Evolutionary conservation across 2,113 vertebrate species (phyloP).

Genomic region (Bujurquina vittata): DNA sequence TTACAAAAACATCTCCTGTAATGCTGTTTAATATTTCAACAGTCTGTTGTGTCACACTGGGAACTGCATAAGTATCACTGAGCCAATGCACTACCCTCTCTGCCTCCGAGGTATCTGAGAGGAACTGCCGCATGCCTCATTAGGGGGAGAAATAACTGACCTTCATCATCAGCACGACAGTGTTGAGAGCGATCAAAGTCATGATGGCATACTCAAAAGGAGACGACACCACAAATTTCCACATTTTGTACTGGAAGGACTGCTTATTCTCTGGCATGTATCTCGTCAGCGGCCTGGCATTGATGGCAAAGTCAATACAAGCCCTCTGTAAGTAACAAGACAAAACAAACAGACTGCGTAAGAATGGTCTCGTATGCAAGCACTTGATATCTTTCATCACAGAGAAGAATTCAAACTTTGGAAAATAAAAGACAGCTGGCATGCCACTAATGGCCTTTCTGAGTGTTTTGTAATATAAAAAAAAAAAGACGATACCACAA

Average conservation of each 20-base stretch:
- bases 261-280: conserved; percentile 97
- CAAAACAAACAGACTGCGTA: not conserved
- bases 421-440: conserved; percentile 12
- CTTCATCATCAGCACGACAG: conserved; percentile 99
- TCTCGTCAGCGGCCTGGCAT: conserved; percentile 94
- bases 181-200: conserved; percentile 98
- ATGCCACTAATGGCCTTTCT: not conserved
- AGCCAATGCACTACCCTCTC: not conserved
- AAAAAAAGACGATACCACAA: conserved; percentile 27
- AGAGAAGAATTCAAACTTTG: not conserved
- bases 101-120: conserved; percentile 15
- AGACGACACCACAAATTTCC: conserved; percentile 97
- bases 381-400: not conserved
- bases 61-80: not conserved
- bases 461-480: conserved; percentile 19
- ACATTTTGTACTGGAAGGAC: conserved; percentile 98
- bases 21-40: not conserved
- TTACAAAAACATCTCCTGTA: not conserved
- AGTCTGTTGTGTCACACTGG: not conserved
- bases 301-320: conserved; percentile 98
- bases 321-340: conserved; percentile 85
- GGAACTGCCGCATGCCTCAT: conserved; percentile 1
- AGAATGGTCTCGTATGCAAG: not conserved
- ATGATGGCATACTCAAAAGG: conserved; percentile 99
- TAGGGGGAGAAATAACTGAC: conserved; percentile 70